Conservation (phyloP, 2,113 vertebrate genomes). For the Aix galericulata region DNA sequence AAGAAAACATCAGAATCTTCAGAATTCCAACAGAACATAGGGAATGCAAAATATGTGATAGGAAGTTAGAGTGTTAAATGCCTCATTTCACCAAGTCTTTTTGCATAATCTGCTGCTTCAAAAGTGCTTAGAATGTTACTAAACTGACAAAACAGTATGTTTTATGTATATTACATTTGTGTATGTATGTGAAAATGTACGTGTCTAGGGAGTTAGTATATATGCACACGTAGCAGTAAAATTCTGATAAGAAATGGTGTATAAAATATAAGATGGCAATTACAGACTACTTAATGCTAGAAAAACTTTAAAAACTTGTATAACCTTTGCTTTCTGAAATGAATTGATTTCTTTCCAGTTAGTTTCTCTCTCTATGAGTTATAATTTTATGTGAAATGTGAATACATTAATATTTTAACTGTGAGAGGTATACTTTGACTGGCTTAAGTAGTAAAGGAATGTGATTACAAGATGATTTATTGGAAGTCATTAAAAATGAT, state of each 20-base stretch:
- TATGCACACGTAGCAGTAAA: background rate
- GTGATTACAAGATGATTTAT: conserved; percentile 73
- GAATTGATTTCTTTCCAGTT: conserved; percentile 40
- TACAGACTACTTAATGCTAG: background rate
- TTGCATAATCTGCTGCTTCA: conserved; percentile 34
- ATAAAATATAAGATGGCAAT: background rate
- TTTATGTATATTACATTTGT: background rate
- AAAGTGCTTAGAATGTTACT: conserved; percentile 39
- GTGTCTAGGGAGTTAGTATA: background rate
- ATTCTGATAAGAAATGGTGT: background rate
- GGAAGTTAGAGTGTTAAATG: conserved; percentile 54
- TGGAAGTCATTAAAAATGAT: conserved; percentile 70
- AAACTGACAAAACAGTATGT: conserved; percentile 17
- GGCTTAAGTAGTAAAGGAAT: conserved; percentile 66
- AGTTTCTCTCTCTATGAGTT: conserved; percentile 41
- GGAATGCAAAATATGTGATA: conserved; percentile 34
- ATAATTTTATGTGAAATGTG: conserved; percentile 50
- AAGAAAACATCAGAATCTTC: conserved; percentile 52
- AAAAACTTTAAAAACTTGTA: background rate
- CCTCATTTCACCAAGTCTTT: conserved; percentile 43
- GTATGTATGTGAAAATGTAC: background rate
- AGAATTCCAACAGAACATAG: conserved; percentile 59
- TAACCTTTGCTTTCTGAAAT: conserved; percentile 35
- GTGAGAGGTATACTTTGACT: conserved; percentile 58
- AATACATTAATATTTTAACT: conserved; percentile 70